Conservation (phyloP, 2,797 vertebrate species). For the Hozukius guyotensis region DNA sequence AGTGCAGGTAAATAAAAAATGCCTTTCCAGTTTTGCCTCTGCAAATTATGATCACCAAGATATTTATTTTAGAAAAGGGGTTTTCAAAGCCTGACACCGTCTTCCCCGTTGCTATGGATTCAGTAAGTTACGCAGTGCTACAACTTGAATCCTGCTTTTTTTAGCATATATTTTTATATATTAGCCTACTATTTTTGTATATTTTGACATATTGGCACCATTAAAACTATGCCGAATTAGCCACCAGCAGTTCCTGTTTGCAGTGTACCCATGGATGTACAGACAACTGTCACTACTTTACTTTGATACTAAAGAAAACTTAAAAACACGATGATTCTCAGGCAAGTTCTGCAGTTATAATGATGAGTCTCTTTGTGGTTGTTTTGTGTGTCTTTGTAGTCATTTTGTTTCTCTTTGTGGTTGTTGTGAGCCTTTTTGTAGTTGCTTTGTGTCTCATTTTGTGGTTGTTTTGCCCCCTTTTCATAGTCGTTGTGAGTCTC, state of each 20-base stretch:
- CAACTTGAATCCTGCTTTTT: neutral
- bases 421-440: no score
- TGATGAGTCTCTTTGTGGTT: no score
- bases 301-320: no score
- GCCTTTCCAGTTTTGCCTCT: neutral
- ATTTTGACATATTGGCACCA: neutral
- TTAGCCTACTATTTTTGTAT: neutral
- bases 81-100: neutral
- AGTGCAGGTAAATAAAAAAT: slow-evolving; percentile 6
- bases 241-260: neutral
- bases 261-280: no score
- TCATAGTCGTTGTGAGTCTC: no score
- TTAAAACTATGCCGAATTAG: neutral
- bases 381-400: no score
- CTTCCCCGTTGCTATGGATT: neutral
- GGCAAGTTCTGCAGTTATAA: no score
- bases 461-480: no score
- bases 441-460: no score
- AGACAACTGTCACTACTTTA: no score
- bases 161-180: neutral
- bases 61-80: neutral
- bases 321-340: no score
- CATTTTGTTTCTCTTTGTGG: no score
- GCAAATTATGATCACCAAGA: neutral
- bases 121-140: neutral